A percentile compares a stretch with the other conserved stretches of the same genome.
Evolutionary conservation across 2,113 vertebrate genomes (phyloP).

Genomic region (Gasterosteus aculeatus): DNA sequence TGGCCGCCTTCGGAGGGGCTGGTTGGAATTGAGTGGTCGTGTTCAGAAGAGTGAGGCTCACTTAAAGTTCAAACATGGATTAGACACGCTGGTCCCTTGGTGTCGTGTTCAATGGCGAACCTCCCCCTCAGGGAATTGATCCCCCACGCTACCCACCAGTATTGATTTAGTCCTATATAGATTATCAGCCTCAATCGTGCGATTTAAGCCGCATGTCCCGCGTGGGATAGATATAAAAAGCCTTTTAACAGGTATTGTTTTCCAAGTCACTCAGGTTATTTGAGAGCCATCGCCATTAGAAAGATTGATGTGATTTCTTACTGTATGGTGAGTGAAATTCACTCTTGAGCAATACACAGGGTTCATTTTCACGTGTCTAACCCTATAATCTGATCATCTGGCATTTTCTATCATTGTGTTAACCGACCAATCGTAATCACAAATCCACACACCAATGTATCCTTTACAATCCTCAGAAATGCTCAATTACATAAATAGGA

Average conservation of each 20-base stretch:
- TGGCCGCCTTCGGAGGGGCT: constrained; percentile 30
- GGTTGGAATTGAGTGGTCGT: constrained; percentile 52
- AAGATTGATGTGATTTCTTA: constrained; percentile 59
- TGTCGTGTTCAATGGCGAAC: constrained; percentile 74
- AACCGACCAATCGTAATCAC: constrained; percentile 12
- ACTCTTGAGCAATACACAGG: constrained; percentile 8
- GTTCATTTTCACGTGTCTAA: constrained; percentile 37
- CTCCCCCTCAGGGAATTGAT: constrained; percentile 67
- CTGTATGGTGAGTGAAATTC: constrained; percentile 45
- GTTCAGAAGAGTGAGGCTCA: constrained; percentile 66
- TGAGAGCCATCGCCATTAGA: constrained; percentile 62
- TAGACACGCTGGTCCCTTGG: constrained; percentile 76
- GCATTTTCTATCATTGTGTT: constrained; percentile 26
- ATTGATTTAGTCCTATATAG: constrained; percentile 72
- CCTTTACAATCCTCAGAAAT: neutral
- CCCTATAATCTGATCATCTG: constrained; percentile 17
- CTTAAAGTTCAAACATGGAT: constrained; percentile 78
- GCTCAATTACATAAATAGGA: neutral
- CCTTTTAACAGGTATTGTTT: constrained; percentile 65
- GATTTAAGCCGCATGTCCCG: constrained; percentile 45
- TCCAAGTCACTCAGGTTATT: constrained; percentile 51
- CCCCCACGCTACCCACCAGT: constrained; percentile 49
- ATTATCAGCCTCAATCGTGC: constrained; percentile 65
- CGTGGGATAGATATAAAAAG: constrained; percentile 38
- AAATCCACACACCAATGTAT: neutral